Evolutionary conservation across 2,888 invertebrate genomes (phyloP).

Genomic region (Bellardia pandia): DNA sequence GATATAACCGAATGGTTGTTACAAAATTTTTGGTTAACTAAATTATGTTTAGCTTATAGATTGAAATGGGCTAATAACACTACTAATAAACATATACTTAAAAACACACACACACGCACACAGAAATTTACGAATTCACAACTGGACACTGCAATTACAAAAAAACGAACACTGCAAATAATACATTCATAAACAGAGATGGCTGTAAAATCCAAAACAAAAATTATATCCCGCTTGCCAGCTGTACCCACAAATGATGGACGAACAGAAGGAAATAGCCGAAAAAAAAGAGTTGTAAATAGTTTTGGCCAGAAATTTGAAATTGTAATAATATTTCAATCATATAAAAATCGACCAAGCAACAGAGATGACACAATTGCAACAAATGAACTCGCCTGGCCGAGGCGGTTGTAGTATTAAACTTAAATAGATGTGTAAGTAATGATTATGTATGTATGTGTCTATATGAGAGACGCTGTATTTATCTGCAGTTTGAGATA

Average conservation of each 20-base stretch:
- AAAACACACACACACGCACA: not conserved
- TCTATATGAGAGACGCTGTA: not conserved
- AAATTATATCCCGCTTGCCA: not conserved
- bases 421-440: not conserved
- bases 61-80: constrained; percentile 52
- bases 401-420: not conserved
- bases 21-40: constrained; percentile 53
- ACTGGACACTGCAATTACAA: constrained; percentile 8
- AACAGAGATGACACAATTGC: constrained; percentile 22
- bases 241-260: not conserved
- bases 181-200: constrained; percentile 10
- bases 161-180: not conserved
- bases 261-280: not conserved
- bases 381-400: constrained; percentile 34
- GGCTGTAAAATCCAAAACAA: not conserved
- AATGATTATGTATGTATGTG: constrained; percentile 14
- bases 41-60: constrained; percentile 51
- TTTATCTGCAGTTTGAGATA: not conserved
- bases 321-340: constrained; percentile 69
- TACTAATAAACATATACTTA: constrained; percentile 5
- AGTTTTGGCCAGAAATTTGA: constrained; percentile 55
- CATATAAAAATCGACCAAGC: constrained; percentile 15
- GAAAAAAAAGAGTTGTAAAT: constrained; percentile 33
- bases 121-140: not conserved
- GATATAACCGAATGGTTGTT: constrained; percentile 5